Percentiles rank a stretch among this genome's conserved stretches.
These are phyloP conservation scores for Nymphicus hollandicus DNA, from an alignment of 2,113 vertebrate genomes.

Conservation along the genomic window DNA sequence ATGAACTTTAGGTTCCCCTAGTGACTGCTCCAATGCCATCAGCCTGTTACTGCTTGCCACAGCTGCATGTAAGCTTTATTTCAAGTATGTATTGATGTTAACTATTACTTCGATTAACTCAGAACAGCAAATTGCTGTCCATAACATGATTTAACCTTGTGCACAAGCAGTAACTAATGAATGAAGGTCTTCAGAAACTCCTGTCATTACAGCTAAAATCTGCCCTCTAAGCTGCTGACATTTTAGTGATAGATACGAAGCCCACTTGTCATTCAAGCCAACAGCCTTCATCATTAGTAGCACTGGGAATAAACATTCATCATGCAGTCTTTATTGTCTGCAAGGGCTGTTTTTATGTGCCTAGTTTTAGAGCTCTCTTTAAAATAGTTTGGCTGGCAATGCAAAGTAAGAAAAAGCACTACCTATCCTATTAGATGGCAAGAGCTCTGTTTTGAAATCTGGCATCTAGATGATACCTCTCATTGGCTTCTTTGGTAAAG, in stretches of 20 bases:
- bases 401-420: neutral
- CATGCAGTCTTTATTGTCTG: slow-evolving; percentile 24
- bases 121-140: neutral
- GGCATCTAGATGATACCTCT: neutral
- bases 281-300: neutral
- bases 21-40: neutral
- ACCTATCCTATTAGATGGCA: neutral
- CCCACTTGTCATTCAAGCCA: slow-evolving; percentile 15
- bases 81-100: neutral
- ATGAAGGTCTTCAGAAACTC: neutral
- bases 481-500: neutral
- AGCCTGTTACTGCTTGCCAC: neutral
- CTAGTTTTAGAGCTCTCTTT: slow-evolving; percentile 14
- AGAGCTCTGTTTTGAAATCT: neutral
- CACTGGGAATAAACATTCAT: slow-evolving; percentile 21
- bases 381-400: slow-evolving; percentile 29
- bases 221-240: neutral
- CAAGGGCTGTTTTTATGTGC: slow-evolving; percentile 25
- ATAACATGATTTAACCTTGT: neutral
- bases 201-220: neutral
- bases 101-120: slow-evolving; percentile 5
- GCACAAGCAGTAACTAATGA: neutral
- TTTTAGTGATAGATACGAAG: neutral
- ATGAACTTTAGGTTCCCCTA: neutral
- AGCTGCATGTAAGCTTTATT: neutral